These are phyloP conservation scores for Caerostris extrusa DNA, from an alignment of 1,140 invertebrate genomes.

Conservation along the genomic window DNA sequence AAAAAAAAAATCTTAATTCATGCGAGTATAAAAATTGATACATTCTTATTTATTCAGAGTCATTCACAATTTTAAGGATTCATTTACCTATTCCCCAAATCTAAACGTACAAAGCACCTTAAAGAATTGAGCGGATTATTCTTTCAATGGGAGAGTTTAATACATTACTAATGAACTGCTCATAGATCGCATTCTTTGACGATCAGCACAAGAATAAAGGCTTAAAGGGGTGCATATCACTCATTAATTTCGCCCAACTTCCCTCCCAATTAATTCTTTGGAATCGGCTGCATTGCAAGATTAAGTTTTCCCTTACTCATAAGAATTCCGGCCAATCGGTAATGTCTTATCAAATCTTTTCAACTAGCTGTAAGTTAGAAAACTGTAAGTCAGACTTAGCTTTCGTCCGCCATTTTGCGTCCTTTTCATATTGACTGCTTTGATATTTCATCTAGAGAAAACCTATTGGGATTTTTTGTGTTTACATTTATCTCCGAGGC, in stretches of 20 bases:
- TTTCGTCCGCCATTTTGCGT: slow-evolving; percentile 46
- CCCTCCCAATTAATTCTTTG: neutral
- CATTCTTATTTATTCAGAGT: too few species aligned
- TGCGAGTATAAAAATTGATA: too few species aligned
- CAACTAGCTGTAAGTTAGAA: neutral
- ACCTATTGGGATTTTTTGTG: slow-evolving; percentile 63
- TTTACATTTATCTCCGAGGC: slow-evolving; percentile 67
- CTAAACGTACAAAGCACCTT: neutral
- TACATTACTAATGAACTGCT: neutral
- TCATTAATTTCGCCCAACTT: neutral
- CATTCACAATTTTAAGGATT: neutral
- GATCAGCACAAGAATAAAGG: neutral
- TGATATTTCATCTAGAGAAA: slow-evolving; percentile 62
- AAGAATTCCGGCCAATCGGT: slow-evolving; percentile 36
- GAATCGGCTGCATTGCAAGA: slow-evolving; percentile 5
- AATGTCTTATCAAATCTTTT: neutral
- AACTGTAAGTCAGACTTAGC: slow-evolving; percentile 49
- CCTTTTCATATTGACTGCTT: slow-evolving; percentile 41
- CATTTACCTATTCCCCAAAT: neutral
- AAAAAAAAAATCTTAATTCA: too few species aligned
- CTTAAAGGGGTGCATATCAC: slow-evolving; percentile 4
- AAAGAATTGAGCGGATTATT: neutral
- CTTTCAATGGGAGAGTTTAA: neutral
- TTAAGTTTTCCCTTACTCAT: slow-evolving; percentile 1
- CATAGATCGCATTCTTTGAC: neutral